phyloP scores from a whole-genome alignment of 2,888 invertebrate genomes.

The Machimus atricapillus region DNA sequence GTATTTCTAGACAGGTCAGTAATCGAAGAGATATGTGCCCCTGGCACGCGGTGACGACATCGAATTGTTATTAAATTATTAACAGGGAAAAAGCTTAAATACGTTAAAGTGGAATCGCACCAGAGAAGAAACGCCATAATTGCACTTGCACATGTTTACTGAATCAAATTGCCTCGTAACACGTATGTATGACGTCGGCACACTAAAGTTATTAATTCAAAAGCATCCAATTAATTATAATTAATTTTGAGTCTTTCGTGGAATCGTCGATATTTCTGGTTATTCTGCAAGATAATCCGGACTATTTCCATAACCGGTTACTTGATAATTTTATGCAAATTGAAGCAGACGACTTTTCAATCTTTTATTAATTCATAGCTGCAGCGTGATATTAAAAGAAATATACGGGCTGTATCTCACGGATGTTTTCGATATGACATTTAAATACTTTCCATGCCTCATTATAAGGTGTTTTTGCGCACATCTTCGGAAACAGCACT shows the following conservation, averaged over 20 bases:
- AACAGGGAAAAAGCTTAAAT: background rate
- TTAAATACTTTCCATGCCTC: background rate
- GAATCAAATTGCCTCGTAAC: background rate
- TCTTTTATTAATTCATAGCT: slow-evolving; percentile 7
- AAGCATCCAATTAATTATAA: background rate
- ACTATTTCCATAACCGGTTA: slow-evolving; percentile 7
- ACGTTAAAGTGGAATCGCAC: background rate
- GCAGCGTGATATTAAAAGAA: background rate
- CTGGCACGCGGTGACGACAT: background rate
- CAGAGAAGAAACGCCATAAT: background rate
- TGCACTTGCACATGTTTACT: background rate
- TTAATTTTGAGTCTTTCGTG: background rate
- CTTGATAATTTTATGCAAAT: slow-evolving; percentile 10
- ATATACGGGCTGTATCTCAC: background rate
- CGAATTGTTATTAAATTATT: background rate
- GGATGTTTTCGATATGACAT: background rate
- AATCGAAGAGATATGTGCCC: background rate
- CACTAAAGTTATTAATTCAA: background rate
- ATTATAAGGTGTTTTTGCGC: background rate
- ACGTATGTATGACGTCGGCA: background rate
- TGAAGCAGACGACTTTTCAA: background rate
- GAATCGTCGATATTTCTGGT: slow-evolving; percentile 12
- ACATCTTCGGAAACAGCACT: background rate
- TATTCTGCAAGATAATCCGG: slow-evolving; percentile 5
- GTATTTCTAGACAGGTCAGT: background rate